phyloP scores from a whole-genome alignment of 2,888 invertebrate genomes.

The Nudaria mundana region DNA sequence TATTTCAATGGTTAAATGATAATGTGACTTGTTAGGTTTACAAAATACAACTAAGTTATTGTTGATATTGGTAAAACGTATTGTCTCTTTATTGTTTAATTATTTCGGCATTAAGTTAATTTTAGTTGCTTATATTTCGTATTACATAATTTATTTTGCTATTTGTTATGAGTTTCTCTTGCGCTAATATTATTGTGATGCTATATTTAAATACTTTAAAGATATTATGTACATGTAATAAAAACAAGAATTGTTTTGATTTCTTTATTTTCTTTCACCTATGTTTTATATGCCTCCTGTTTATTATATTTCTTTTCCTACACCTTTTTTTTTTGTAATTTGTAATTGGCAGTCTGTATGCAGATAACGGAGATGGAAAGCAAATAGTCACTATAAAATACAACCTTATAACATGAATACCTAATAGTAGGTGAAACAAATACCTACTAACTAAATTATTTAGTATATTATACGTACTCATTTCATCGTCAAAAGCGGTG shows the following conservation, averaged over 20 bases:
- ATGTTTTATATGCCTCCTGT: constrained; percentile 9
- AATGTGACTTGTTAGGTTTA: too few species aligned
- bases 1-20: too few species aligned
- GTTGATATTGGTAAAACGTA: background rate
- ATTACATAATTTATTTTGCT: constrained; percentile 31
- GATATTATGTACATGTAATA: constrained; percentile 63
- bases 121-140: constrained; percentile 40
- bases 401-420: too few species aligned
- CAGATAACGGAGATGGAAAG: too few species aligned
- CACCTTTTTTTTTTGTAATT: too few species aligned
- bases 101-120: constrained; percentile 1
- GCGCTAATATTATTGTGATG: constrained; percentile 73
- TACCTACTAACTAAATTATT: too few species aligned
- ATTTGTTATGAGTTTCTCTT: constrained; percentile 52
- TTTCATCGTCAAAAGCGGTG: too few species aligned
- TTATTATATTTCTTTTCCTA: background rate
- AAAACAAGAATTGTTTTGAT: constrained; percentile 69
- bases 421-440: too few species aligned
- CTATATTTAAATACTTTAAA: constrained; percentile 75
- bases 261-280: constrained; percentile 51
- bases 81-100: background rate
- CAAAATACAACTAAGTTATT: constrained; percentile 1
- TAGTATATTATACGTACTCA: too few species aligned
- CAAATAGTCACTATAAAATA: too few species aligned
- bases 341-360: too few species aligned